Evolutionary conservation across 2,113 vertebrate genomes (phyloP).

Genomic region (Panthera uncia): DNA sequence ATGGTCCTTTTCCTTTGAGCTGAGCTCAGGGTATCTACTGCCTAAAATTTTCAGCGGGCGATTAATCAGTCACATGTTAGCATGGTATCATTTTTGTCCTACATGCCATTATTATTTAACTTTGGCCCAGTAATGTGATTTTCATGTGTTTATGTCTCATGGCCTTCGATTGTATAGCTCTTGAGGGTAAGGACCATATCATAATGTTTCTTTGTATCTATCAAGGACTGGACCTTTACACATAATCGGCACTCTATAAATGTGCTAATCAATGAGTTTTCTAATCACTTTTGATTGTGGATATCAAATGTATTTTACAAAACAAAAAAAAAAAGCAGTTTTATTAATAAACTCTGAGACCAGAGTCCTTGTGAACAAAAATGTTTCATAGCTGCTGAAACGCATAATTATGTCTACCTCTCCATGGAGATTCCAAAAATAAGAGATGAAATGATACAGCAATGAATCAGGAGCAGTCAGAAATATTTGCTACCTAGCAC

Average conservation of each 20-base stretch:
- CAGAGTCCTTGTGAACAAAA: background rate
- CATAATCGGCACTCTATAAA: background rate
- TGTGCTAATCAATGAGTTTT: background rate
- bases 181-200: background rate
- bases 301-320: background rate
- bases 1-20: background rate
- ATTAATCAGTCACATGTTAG: background rate
- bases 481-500: background rate
- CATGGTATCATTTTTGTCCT: background rate
- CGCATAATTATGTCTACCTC: background rate
- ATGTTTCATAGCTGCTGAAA: background rate
- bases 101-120: background rate
- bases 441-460: background rate
- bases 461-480: background rate
- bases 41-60: background rate
- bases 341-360: constrained; percentile 29
- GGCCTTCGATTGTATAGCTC: background rate
- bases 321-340: background rate
- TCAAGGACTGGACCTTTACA: background rate
- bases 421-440: background rate
- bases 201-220: background rate
- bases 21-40: background rate
- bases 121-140: background rate
- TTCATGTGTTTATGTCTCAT: background rate
- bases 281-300: constrained; percentile 22